Conservation (phyloP, 2,888 invertebrate genomes). For the Drosophila pullipes region DNA sequence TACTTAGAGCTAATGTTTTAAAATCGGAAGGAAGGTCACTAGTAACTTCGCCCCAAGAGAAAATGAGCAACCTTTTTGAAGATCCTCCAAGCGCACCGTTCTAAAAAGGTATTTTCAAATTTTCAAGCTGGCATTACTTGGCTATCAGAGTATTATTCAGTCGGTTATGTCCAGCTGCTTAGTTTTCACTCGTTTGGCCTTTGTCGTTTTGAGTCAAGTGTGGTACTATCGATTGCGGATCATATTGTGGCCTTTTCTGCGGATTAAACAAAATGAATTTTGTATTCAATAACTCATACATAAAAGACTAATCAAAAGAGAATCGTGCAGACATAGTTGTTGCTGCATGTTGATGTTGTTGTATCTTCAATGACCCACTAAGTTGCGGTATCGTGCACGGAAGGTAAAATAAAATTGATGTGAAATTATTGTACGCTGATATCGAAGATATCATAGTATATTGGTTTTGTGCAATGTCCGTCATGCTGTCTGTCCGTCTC, state of each 20-base stretch:
- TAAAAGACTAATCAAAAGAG: conserved; percentile 56
- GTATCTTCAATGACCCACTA: conserved; percentile 66
- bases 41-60: not conserved
- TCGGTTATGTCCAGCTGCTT: not conserved
- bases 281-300: conserved; percentile 38
- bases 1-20: not conserved
- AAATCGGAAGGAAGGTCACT: not conserved
- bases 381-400: conserved; percentile 39
- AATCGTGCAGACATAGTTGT: conserved; percentile 40
- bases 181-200: conserved; percentile 1
- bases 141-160: not conserved
- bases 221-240: conserved; percentile 28
- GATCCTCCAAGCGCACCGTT: too few relatives aligned
- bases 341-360: conserved; percentile 10
- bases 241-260: conserved; percentile 51
- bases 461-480: not conserved
- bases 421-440: not conserved
- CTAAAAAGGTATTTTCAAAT: not conserved
- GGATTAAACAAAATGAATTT: conserved; percentile 50
- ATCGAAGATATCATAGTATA: not conserved
- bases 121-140: not conserved
- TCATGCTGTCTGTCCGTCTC: not conserved
- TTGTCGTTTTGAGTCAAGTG: conserved; percentile 39
- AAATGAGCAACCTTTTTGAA: not conserved
- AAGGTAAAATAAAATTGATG: conserved; percentile 18